Percentiles rank a stretch among this genome's conserved stretches.
Evolutionary conservation across 2,113 vertebrate genomes (phyloP).

Genomic region (Chascanopsetta lugubris): DNA sequence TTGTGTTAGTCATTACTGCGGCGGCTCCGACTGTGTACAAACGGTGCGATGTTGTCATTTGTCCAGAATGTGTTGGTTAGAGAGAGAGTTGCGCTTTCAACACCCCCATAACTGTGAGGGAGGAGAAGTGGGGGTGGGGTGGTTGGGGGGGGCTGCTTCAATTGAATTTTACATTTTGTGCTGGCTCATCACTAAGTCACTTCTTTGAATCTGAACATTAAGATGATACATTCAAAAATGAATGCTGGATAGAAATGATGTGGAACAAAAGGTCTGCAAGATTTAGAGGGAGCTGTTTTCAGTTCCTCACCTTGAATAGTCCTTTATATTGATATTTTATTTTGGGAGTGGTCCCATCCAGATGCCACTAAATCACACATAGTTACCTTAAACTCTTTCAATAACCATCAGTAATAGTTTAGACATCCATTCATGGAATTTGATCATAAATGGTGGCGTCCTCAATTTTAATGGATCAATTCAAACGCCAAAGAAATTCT

Average conservation of each 20-base stretch:
- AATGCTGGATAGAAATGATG: neutral
- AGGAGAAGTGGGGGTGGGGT: neutral
- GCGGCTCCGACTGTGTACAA: constrained; percentile 29
- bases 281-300: no score
- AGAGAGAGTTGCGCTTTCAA: neutral
- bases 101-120: neutral
- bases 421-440: no score
- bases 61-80: constrained; percentile 14
- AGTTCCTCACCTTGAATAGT: no score
- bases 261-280: no score
- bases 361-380: no score
- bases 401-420: no score
- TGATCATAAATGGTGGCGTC: no score
- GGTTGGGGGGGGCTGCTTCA: neutral
- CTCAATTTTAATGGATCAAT: no score
- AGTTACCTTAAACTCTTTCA: no score
- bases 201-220: constrained; percentile 5
- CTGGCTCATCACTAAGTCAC: constrained; percentile 1
- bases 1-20: constrained; percentile 43
- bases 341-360: no score
- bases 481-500: no score
- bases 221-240: neutral
- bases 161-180: constrained; percentile 4
- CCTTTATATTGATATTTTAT: no score
- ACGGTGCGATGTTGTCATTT: constrained; percentile 28